These are phyloP conservation scores for Donacobius atricapilla DNA, from an alignment of 2,113 vertebrate species.

Conservation along the genomic window DNA sequence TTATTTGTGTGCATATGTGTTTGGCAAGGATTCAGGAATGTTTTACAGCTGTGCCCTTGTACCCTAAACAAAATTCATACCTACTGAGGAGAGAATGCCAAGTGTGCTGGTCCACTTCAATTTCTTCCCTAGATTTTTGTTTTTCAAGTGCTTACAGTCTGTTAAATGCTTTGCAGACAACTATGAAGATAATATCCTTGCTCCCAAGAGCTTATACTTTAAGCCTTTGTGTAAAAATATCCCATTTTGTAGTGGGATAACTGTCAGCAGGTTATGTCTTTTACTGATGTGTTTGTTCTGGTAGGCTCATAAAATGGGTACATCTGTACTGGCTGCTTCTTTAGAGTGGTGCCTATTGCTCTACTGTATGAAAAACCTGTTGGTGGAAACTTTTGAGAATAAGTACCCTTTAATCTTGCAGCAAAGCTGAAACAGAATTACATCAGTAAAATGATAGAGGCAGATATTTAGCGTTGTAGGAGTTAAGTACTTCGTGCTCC, in stretches of 20 bases:
- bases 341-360: background rate
- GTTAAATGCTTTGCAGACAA: background rate
- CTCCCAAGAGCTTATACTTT: background rate
- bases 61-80: background rate
- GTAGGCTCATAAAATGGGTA: background rate
- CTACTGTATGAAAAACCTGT: background rate
- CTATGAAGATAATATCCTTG: background rate
- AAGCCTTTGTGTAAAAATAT: background rate
- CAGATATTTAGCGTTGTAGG: background rate
- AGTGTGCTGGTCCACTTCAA: background rate
- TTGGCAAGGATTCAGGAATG: background rate
- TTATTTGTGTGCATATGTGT: background rate
- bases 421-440: background rate
- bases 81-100: background rate
- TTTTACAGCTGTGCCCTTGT: background rate
- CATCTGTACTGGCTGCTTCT: background rate
- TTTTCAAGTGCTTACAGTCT: background rate
- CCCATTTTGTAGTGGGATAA: background rate
- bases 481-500: background rate
- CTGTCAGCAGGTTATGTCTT: background rate
- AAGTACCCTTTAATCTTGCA: background rate
- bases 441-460: background rate
- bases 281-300: background rate
- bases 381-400: background rate
- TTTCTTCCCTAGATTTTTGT: background rate